A percentile compares a stretch with the other conserved stretches of the same genome.
These are phyloP conservation scores for Holacanthella duospinosa DNA, from an alignment of 2,888 invertebrate genomes.

Conservation along the genomic window DNA sequence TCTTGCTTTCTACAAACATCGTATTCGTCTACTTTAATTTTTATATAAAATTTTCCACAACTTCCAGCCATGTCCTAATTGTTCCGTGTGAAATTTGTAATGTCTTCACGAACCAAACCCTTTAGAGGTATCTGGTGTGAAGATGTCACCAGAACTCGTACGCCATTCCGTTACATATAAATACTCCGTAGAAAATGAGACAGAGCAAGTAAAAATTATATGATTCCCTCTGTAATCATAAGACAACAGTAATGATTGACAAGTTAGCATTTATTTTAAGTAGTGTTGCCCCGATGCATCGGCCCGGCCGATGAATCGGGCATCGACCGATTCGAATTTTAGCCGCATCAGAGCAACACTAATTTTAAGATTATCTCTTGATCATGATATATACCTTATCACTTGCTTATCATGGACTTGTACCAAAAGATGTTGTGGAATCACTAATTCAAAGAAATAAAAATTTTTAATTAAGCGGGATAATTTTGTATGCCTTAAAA, in stretches of 20 bases:
- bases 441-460: conserved; percentile 1
- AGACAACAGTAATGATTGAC: no score
- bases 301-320: no score
- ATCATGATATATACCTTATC: no score
- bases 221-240: not conserved
- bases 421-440: not conserved
- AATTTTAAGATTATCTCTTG: no score
- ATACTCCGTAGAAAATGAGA: conserved; percentile 1
- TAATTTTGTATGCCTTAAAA: not conserved
- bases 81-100: not conserved
- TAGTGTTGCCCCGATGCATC: no score
- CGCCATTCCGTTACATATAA: conserved; percentile 1
- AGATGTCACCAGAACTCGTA: not conserved
- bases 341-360: no score
- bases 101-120: not conserved
- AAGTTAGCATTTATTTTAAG: no score
- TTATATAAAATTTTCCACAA: no score
- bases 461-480: not conserved
- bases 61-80: conserved; percentile 1
- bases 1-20: no score
- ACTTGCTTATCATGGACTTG: conserved; percentile 4
- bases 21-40: no score
- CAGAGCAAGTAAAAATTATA: conserved; percentile 1
- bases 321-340: no score
- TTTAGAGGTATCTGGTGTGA: not conserved